Base-by-base conservation (phyloP, 1,140 invertebrate genomes). In the Drosophila sulfurigaster region DNA sequence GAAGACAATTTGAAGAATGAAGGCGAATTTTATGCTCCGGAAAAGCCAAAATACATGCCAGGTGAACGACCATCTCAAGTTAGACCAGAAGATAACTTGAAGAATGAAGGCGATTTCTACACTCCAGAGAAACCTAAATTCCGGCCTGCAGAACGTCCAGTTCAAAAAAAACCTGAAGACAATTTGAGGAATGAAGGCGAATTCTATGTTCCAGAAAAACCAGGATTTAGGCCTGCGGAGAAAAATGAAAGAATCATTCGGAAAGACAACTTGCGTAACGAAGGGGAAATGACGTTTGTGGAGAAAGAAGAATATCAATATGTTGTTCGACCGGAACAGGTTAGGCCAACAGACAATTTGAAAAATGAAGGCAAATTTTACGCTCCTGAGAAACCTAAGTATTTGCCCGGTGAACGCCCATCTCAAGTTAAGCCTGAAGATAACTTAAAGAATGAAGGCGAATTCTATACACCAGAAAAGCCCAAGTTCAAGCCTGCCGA, bases 371-470 rank as follows among this genome's bases (percentile, higher is more conserved):
- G 85, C 94, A 94, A 94, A 94, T 81, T 87, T 30, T 76, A 79
- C 25, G 35, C 54, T 13, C 72, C 67, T 2, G 67, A 70, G 6
- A 70, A 62, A 2, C 70, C 79, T 0, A 70, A 94, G 58, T 94
- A 77, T n/a, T 93, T 91, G 13, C 94, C 93, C 63, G 94, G 94
- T 75, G 82, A 95, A 6, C 28, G 63, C 3, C 57, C 73, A 1
- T 6, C 16, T 20, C 70, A 72, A 6, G 94, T 93, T 56, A 94
- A 93, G 78, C 94, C 93, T 5, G 92, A 94, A 72, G 95, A 96
- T 81, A 95, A 96, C 92, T 15, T 35, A 93, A 94, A 41, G 2
- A 95, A 95, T 90, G 95, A 95, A 91, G 94, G 95, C 7, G 94
- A 95, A 0, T 95, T 95, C 79, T 94, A 95, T 74, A 92, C 93